Evolutionary conservation across 2,113 vertebrate genomes (phyloP).

Genomic region (Grallaria varia): DNA sequence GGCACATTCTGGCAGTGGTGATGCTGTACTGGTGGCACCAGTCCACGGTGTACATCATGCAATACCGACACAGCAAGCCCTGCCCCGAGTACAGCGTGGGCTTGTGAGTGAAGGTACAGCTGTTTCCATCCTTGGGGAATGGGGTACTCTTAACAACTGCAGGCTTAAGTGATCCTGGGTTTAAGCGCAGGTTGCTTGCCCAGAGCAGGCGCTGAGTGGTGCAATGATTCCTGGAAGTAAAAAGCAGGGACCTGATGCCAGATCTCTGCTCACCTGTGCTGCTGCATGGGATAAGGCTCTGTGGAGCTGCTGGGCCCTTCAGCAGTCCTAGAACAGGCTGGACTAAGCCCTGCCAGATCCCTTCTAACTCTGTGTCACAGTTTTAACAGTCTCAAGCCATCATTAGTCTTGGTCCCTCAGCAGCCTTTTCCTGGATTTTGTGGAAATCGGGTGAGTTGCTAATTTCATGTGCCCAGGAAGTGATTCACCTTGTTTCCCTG

Average conservation of each 20-base stretch:
- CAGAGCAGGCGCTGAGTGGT: neutral
- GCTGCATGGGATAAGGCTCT: neutral
- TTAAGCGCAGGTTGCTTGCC: neutral
- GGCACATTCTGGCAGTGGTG: conserved; percentile 91
- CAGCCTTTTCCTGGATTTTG: neutral
- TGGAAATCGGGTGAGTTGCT: neutral
- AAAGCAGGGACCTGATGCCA: neutral
- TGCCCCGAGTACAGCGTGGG: conserved; percentile 74
- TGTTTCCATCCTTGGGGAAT: neutral
- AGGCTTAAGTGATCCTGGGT: neutral
- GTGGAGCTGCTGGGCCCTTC: neutral
- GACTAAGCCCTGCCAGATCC: neutral
- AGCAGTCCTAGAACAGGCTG: neutral
- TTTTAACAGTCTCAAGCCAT: neutral
- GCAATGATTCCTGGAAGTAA: neutral
- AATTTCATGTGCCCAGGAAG: fast-evolving
- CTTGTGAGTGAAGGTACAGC: conserved; percentile 66
- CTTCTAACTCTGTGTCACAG: neutral
- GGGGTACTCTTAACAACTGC: neutral
- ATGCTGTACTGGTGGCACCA: conserved; percentile 99
- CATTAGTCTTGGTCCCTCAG: neutral
- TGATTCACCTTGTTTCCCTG: neutral
- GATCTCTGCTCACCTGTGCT: neutral
- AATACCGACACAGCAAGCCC: conserved; percentile 87
- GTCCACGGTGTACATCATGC: conserved; percentile 88